Evolutionary conservation across 2,797 vertebrate species (phyloP), one percentile per base, ranked within the genome.

Genomic region (Lacerta viridis): DNA sequence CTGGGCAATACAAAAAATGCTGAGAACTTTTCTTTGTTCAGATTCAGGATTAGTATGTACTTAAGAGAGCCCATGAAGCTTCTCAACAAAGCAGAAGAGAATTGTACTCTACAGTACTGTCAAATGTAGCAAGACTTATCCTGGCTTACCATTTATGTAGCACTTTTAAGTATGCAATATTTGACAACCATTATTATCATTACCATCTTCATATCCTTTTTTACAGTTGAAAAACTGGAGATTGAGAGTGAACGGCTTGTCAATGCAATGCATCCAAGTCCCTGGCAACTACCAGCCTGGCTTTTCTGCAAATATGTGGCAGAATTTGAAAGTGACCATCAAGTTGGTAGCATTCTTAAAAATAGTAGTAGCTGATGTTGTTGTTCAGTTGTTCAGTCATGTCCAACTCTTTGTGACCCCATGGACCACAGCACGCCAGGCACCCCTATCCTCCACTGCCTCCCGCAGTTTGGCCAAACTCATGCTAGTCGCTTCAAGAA

Each of bases 11-110:
- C 46, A 50, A 71, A 64, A 18, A 55, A 79, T 55, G 55, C 71
- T 59, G 27, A 74, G 77, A 91, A 88, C 89, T 10, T 1, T 66
- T 2, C 20, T 77, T n/a, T 68, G 72, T 36, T 64, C 59, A 89
- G 59, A 80, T 55, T 43, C 25, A 85, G 33, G 86, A 86, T 33
- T 1, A 80, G 23, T 75, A 84, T 0, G 39, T 41, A 41, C 39
- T 20, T 80, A 59, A 74, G 33, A 64, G 11, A 86, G 78, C 76
- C 59, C 1, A 2, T 13, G 69, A 3, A 87, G 1, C 1, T 71
- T 7, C 61, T 23, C 36, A 78, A 77, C 27, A n/a, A 85, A 85
- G n/a, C 68, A 74, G 13, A 23, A 64, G 43, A 59, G 36, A 39
- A n/a, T 6, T 41, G 13, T 10, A 15, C 50, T 55, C 13, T 55